Conservation (phyloP, 1,140 invertebrate genomes). For the Drosophila orena region DNA sequence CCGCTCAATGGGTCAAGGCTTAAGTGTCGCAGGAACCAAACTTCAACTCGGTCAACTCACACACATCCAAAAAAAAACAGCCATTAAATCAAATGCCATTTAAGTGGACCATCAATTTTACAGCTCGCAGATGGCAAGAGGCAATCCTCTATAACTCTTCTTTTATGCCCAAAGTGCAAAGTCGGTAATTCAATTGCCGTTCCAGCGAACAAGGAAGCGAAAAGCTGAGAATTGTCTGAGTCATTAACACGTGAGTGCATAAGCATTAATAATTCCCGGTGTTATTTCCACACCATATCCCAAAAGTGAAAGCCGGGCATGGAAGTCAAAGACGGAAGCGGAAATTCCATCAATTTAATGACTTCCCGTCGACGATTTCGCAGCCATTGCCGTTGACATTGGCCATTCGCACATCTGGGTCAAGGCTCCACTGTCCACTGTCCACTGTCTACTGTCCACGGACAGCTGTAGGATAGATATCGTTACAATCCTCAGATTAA, state of each 20-base stretch:
- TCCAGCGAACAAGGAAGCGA: background rate
- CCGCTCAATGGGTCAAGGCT: constrained; percentile 26
- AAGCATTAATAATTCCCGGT: constrained; percentile 44
- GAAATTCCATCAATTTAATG: constrained; percentile 69
- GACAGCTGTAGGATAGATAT: constrained; percentile 28
- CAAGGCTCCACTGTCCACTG: constrained; percentile 11
- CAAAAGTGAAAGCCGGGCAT: background rate
- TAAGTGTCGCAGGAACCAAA: background rate
- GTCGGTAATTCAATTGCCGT: constrained; percentile 33
- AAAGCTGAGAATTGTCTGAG: constrained; percentile 23
- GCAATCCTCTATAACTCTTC: constrained; percentile 10
- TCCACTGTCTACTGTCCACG: background rate
- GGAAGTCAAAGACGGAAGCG: constrained; percentile 44
- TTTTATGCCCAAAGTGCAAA: constrained; percentile 20
- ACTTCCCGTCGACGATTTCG: constrained; percentile 48
- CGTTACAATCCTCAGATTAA: constrained; percentile 24
- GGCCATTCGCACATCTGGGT: constrained; percentile 27
- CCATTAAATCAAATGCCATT: constrained; percentile 50
- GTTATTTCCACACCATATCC: constrained; percentile 30
- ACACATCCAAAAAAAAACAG: background rate
- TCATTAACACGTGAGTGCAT: constrained; percentile 42
- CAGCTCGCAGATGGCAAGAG: constrained; percentile 4
- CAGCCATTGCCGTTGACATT: constrained; percentile 24
- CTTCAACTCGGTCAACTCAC: background rate
- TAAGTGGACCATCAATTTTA: constrained; percentile 36